Conservation (phyloP, 2,888 invertebrate species). For the Clitarchus hookeri region DNA sequence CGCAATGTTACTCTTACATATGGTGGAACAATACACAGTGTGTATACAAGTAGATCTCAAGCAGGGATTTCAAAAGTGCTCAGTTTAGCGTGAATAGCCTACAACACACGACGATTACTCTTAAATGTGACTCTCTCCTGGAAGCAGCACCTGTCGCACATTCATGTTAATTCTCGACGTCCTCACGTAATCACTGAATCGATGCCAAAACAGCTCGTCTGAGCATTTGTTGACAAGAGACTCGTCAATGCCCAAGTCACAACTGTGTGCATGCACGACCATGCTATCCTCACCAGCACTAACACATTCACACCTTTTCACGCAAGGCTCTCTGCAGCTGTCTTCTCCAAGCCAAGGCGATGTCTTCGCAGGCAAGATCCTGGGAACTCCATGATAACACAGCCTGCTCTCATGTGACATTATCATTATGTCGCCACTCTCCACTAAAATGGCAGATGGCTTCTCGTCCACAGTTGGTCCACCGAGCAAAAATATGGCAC, state of each 20-base stretch:
- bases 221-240: conserved; percentile 46
- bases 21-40: no score
- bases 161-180: conserved; percentile 90
- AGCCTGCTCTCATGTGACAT: conserved; percentile 87
- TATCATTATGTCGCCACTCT: conserved; percentile 88
- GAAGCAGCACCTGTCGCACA: conserved; percentile 83
- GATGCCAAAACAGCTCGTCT: conserved; percentile 58
- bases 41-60: no score
- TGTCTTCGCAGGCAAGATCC: conserved; percentile 65
- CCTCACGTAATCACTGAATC: conserved; percentile 65
- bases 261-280: conserved; percentile 39
- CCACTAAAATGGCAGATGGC: conserved; percentile 73
- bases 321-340: conserved; percentile 41
- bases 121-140: conserved; percentile 56
- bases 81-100: no score
- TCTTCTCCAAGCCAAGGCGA: conserved; percentile 57
- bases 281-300: conserved; percentile 37
- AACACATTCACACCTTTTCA: conserved; percentile 34
- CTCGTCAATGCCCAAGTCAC: conserved; percentile 47
- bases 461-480: conserved; percentile 68
- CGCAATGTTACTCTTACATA: no score
- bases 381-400: conserved; percentile 93
- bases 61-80: no score
- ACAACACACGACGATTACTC: neutral
- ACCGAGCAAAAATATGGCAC: conserved; percentile 92